These are phyloP conservation scores for Saxidomus purpurata DNA, from an alignment of 1,140 invertebrate species.

Conservation along the genomic window DNA sequence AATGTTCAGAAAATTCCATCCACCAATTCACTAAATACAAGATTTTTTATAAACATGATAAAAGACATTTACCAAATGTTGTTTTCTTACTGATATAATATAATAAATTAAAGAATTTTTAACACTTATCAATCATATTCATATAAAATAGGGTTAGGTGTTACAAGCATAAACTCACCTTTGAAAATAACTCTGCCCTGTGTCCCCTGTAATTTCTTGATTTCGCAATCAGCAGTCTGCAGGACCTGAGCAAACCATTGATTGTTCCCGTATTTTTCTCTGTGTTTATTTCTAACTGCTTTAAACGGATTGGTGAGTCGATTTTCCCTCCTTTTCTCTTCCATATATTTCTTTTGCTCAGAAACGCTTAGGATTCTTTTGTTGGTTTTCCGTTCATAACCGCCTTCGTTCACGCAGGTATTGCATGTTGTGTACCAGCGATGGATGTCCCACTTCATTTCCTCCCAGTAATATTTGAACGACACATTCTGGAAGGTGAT, in stretches of 20 bases:
- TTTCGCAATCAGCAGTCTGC: neutral
- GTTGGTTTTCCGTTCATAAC: conserved; percentile 9
- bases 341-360: neutral
- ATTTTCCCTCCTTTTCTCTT: neutral
- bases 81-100: too few species aligned
- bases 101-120: too few species aligned
- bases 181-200: neutral
- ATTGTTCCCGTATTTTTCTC: neutral
- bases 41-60: too few species aligned
- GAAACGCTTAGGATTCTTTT: conserved; percentile 21
- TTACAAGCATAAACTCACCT: too few species aligned
- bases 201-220: neutral
- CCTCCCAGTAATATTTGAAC: conserved; percentile 59
- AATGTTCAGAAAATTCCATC: too few species aligned
- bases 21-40: too few species aligned
- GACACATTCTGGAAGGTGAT: conserved; percentile 29
- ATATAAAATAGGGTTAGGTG: too few species aligned
- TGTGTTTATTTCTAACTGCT: neutral
- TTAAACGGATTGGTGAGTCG: neutral
- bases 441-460: conserved; percentile 53
- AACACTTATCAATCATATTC: too few species aligned
- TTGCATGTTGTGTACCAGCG: conserved; percentile 50
- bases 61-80: too few species aligned
- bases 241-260: neutral
- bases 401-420: conserved; percentile 29